These are phyloP conservation scores for Corvus cornix DNA, from an alignment of 2,113 vertebrate genomes.

Conservation along the genomic window DNA sequence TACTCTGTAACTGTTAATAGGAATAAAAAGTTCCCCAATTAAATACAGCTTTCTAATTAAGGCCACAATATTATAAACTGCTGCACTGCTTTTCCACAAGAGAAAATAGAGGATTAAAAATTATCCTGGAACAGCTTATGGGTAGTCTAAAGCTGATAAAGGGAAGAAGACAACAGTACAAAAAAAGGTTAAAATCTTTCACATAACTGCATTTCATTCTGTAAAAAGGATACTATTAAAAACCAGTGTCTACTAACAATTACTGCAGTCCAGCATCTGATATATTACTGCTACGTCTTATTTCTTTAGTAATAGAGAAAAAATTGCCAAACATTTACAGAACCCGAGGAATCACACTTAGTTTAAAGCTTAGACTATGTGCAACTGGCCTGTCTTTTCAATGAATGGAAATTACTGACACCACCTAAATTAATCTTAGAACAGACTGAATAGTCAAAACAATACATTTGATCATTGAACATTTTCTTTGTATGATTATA, in stretches of 20 bases:
- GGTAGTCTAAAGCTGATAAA: slow-evolving; percentile 8
- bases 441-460: neutral
- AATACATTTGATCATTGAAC: neutral
- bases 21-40: slow-evolving; percentile 30
- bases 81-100: neutral
- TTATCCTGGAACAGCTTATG: neutral
- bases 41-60: slow-evolving; percentile 51
- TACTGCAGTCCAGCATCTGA: neutral
- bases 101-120: slow-evolving; percentile 22
- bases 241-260: neutral
- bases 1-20: slow-evolving; percentile 14
- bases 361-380: neutral
- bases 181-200: neutral
- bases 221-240: neutral
- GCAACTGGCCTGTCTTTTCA: neutral
- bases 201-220: neutral
- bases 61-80: slow-evolving; percentile 5
- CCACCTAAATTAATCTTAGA: neutral
- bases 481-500: neutral
- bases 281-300: neutral
- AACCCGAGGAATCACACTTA: neutral
- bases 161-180: neutral
- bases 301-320: neutral
- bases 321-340: neutral
- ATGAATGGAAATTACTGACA: neutral